Evolutionary conservation across 1,140 invertebrate genomes (phyloP).

Genomic region (Cydia amplana): DNA sequence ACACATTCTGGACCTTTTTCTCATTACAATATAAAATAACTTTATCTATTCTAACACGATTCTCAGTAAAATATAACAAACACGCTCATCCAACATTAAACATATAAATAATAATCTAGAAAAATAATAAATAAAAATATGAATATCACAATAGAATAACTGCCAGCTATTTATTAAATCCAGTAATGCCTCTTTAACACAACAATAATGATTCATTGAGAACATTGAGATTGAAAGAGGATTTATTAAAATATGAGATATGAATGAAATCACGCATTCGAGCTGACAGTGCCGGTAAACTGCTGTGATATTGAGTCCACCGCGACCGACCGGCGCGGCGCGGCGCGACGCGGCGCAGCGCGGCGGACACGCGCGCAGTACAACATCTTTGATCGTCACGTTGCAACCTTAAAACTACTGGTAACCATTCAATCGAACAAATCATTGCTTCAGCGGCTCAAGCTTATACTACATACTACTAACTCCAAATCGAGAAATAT

Average conservation of each 20-base stretch:
- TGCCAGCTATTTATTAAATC: conserved; percentile 61
- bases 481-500: conserved; percentile 9
- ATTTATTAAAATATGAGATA: background rate
- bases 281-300: conserved; percentile 68
- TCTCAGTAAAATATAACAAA: conserved; percentile 67
- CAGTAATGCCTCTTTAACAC: conserved; percentile 37
- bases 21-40: conserved; percentile 69
- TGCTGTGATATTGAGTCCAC: conserved; percentile 74
- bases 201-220: conserved; percentile 25
- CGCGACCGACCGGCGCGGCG: conserved; percentile 45
- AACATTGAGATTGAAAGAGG: conserved; percentile 19
- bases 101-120: conserved; percentile 72
- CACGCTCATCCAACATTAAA: conserved; percentile 63
- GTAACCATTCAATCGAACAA: conserved; percentile 70
- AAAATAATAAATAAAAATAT: conserved; percentile 75
- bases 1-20: conserved; percentile 68
- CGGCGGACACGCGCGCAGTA: conserved; percentile 41
- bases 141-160: conserved; percentile 78
- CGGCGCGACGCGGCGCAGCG: background rate
- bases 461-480: conserved; percentile 34
- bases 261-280: conserved; percentile 24
- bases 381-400: conserved; percentile 61
- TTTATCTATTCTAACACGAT: conserved; percentile 63
- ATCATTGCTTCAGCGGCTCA: conserved; percentile 51
- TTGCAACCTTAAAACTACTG: conserved; percentile 70